Base-by-base conservation (phyloP, 2,888 invertebrate species). In the Reticulitermes lucifugus region DNA sequence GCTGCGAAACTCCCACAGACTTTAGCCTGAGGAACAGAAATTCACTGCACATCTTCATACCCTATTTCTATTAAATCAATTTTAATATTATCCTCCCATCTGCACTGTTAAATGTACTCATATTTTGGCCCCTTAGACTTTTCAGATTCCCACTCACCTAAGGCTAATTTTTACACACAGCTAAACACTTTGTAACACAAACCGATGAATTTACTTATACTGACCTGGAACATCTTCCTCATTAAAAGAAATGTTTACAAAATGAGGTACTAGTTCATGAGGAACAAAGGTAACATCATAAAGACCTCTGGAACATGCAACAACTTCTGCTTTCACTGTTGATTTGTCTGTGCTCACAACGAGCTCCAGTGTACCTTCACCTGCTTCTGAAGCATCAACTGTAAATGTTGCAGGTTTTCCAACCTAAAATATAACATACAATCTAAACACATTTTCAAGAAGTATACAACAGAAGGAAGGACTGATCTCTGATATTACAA, bases 271-370 rank as follows among this genome's bases (percentile, higher is more conserved):
- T 55, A 96, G 94, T n/a, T 96, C 96, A 89, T 97, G 96, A 0
- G 98, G 98, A 41, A 98, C 94, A 90, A 98, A 98, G 0, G 98
- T 98, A 3, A 98, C 98, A 89, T 98, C 97, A 89, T 98, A 98
- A 0, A 98, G 92, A 0, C 98, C 98, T 46, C 98, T 94, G 4
- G 98, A 97, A 88, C 97, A 96, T 7, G 98, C 98, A 0, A 96
- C 96, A 29, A 97, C 96, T 93, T 97, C 94, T 2, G 97, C 97
- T 90, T 98, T 96, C 3, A 98, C 97, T 3, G 98, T 97, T 83
- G 97, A 96, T 29, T 96, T 96, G 88, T 95, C 94, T 0, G 98
- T 98, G 80, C 97, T 97, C 0, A 98, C 98, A 0, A 98, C 98
- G 25, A 98, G 92, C 89, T 98, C 98, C 6, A 98, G 91, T 0